These are phyloP conservation scores for Caenorhabditis panamensis DNA, from an alignment of 2,888 invertebrate species.

Conservation along the genomic window DNA sequence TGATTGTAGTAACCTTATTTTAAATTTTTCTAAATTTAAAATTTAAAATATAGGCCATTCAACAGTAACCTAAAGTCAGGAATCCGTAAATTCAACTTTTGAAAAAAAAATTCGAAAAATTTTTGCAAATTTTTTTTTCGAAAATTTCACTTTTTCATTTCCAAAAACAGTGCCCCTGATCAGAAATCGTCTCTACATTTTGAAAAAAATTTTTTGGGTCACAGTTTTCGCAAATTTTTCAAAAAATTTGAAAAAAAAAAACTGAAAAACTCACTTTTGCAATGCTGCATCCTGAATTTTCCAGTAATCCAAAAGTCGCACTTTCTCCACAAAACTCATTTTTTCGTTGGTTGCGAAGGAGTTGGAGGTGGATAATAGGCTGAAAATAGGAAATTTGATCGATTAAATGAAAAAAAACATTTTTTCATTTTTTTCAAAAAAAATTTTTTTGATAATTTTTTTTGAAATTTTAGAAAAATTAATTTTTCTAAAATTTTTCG, in stretches of 20 bases:
- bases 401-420: background rate
- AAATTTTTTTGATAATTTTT: background rate
- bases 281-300: conserved; percentile 66
- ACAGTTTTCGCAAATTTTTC: background rate
- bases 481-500: conserved; percentile 3
- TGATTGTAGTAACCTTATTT: too few relatives aligned
- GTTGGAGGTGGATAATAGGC: conserved; percentile 17
- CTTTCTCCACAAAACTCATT: conserved; percentile 67
- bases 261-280: conserved; percentile 31
- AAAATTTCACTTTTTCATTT: too few relatives aligned
- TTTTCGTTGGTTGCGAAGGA: background rate
- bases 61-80: too few relatives aligned
- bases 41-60: too few relatives aligned
- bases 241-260: background rate
- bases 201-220: background rate
- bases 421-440: too few relatives aligned
- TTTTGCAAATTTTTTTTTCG: too few relatives aligned
- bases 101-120: too few relatives aligned
- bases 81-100: too few relatives aligned
- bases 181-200: too few relatives aligned
- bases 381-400: conserved; percentile 16
- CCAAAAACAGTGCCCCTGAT: too few relatives aligned
- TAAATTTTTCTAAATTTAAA: too few relatives aligned
- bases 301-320: conserved; percentile 71
- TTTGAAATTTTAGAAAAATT: background rate